Evolutionary conservation across 2,888 invertebrate species (phyloP).

Genomic region (Eueremaeus valkanovi): DNA sequence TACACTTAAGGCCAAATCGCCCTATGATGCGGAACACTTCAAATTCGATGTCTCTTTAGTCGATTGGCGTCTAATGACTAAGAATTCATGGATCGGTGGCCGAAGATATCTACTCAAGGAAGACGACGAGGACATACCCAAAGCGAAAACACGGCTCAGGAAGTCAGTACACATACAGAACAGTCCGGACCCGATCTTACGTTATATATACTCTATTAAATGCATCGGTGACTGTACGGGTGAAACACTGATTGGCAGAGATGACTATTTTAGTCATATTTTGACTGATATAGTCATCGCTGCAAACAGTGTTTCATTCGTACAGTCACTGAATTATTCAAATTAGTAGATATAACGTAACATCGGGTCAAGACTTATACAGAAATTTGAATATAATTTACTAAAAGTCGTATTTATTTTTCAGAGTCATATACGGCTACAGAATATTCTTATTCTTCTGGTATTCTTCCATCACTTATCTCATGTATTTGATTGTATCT

Average conservation of each 20-base stretch:
- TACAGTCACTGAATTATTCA: neutral
- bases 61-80: neutral
- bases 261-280: too few species aligned
- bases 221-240: too few species aligned
- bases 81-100: conserved; percentile 5
- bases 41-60: neutral
- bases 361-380: too few species aligned
- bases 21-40: neutral
- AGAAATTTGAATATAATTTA: too few species aligned
- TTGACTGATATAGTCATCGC: too few species aligned
- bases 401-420: too few species aligned
- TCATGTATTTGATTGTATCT: neutral
- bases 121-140: neutral
- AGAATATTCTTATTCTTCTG: conserved; percentile 4
- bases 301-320: too few species aligned
- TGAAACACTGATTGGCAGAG: too few species aligned
- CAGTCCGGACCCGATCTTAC: too few species aligned
- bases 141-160: neutral
- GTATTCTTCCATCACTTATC: neutral
- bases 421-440: conserved; percentile 16
- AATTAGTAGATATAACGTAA: too few species aligned
- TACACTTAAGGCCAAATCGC: neutral
- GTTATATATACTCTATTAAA: too few species aligned
- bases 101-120: conserved; percentile 21
- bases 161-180: too few species aligned